Evolutionary conservation across 64 coral and sea anemone genomes (phyloP), one percentile per base, ranked within the genome.

Genomic region (Trachythela sp.): DNA sequence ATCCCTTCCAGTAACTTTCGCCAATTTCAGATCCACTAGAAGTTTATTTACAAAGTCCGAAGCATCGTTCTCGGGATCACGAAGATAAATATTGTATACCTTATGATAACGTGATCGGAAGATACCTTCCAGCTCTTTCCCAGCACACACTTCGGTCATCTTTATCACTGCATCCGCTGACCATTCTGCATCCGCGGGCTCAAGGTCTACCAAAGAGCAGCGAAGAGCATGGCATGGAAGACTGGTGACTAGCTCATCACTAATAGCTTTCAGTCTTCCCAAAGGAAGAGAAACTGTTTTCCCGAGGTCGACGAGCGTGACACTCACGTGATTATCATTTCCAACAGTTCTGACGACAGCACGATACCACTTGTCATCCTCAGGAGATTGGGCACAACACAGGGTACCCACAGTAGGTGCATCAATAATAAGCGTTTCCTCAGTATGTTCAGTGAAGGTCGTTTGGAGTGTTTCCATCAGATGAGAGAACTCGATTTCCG

Each of bases 11-110:
- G 75, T 36, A 8, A 80, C 75, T 22, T 22, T 80, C 7, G 75
- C 75, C 33, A 80, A 80, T 39, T 80, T 80, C 37, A 80, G 75
- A 80, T 80, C 75, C 75, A 80, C 75, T 29, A 80, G 33, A 39
- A 80, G 75, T 80, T 80, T 80, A 39, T 80, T 80, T 2, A 80
- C 75, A 18, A 80, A 80, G 30, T 80, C 75, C 75, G 75, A 0
- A 1, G 14, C 26, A 80, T 80, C 75, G 75, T 36, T 38, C 34
- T 80, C 75, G 75, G 75, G 27, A 37, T 80, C 75, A 35, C 75
- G 75, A 80, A 80, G 75, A 39, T 80, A 80, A 30, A 80, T 80
- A 37, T 80, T 30, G 75, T 80, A 80, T 30, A 35, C 33, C 32
- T 80, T 80, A 39, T 38, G 75, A 80, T 39, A 29, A 80, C 37